These are phyloP conservation scores for Arnoldichthys spilopterus DNA, from an alignment of 2,797 vertebrate species.

Conservation along the genomic window DNA sequence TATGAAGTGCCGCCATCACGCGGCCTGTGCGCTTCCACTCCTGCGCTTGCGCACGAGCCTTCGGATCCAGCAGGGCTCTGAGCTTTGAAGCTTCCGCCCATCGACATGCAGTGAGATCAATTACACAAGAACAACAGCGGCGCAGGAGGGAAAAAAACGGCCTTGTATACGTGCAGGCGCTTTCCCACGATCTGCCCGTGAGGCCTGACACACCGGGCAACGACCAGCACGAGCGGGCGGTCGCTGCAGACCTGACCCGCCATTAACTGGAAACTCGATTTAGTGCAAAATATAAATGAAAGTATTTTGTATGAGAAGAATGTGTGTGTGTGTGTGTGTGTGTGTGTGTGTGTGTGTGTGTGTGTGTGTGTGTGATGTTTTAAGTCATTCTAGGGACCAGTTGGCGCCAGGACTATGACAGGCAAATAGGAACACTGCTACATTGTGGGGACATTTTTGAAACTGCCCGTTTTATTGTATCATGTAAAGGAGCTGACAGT, in stretches of 20 bases:
- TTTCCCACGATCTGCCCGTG: constrained; percentile 84
- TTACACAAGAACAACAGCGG: constrained; percentile 84
- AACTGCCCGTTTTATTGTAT: too few relatives aligned
- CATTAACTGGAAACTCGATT: background rate
- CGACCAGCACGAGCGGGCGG: background rate
- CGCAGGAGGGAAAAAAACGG: constrained; percentile 72
- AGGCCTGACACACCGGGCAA: constrained; percentile 46
- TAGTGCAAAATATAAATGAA: constrained; percentile 44
- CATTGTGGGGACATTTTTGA: too few relatives aligned
- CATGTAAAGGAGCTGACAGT: too few relatives aligned
- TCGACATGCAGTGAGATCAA: constrained; percentile 83
- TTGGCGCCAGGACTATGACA: too few relatives aligned
- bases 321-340: too few relatives aligned
- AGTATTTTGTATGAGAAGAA: too few relatives aligned
- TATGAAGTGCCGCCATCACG: too few relatives aligned
- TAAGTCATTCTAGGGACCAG: too few relatives aligned
- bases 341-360: too few relatives aligned
- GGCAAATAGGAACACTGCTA: too few relatives aligned
- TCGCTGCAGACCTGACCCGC: background rate
- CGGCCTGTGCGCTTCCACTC: background rate
- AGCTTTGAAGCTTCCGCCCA: constrained; percentile 81
- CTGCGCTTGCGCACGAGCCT: constrained; percentile 65
- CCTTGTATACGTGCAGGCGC: constrained; percentile 78
- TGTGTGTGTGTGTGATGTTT: background rate
- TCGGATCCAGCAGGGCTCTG: constrained; percentile 74